Evolutionary conservation across 1,140 invertebrate species (phyloP).

Genomic region (Lethrus apterus): DNA sequence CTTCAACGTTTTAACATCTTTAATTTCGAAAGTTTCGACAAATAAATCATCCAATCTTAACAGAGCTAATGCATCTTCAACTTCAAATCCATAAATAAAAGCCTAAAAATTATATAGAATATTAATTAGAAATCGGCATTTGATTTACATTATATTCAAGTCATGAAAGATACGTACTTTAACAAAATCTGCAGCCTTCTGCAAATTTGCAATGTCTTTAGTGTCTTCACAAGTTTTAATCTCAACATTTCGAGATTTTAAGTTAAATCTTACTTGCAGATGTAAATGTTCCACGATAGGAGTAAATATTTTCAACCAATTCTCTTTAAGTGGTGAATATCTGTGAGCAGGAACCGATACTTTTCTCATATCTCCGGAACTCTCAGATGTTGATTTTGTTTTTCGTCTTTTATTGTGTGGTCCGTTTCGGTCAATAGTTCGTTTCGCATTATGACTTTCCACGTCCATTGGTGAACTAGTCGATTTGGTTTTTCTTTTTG

Average conservation of each 20-base stretch:
- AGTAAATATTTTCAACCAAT: conserved; percentile 96
- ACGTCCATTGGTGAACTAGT: conserved; percentile 52
- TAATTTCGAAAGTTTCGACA: conserved; percentile 94
- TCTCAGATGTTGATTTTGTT: conserved; percentile 47
- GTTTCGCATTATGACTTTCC: conserved; percentile 55
- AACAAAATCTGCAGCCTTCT: conserved; percentile 98
- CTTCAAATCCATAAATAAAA: conserved; percentile 93
- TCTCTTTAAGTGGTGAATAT: conserved; percentile 89
- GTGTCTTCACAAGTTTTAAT: conserved; percentile 70
- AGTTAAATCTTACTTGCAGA: conserved; percentile 91
- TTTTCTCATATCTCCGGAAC: conserved; percentile 50
- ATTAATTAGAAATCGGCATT: not conserved
- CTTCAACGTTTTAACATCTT: conserved; percentile 93
- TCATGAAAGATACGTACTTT: conserved; percentile 48
- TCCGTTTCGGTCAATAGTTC: conserved; percentile 48
- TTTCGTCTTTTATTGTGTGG: conserved; percentile 46
- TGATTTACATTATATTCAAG: not conserved
- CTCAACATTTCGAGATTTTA: conserved; percentile 86
- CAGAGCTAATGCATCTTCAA: conserved; percentile 93
- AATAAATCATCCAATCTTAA: conserved; percentile 95
- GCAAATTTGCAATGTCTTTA: conserved; percentile 81
- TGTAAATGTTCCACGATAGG: conserved; percentile 93
- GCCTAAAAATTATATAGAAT: conserved; percentile 49
- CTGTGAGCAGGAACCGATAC: conserved; percentile 59
- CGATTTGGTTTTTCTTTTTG: conserved; percentile 45